Evolutionary conservation across 2,797 vertebrate genomes (phyloP).

Genomic region (Chelonia mydas): DNA sequence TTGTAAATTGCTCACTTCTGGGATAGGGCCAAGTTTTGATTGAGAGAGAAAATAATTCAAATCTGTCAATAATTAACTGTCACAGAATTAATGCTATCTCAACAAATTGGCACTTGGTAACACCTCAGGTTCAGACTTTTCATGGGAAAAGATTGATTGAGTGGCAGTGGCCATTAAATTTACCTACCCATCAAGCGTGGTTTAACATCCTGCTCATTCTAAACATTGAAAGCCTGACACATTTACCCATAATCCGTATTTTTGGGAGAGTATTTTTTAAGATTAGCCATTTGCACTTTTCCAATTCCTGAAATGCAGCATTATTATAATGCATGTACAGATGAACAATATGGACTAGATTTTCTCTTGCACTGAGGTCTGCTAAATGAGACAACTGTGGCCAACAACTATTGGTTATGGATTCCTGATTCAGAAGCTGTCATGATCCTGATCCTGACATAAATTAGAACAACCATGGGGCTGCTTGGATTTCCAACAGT

Average conservation of each 20-base stretch:
- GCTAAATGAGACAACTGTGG: background rate
- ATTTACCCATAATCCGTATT: slow-evolving; percentile 21
- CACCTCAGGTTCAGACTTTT: slow-evolving; percentile 69
- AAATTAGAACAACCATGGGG: background rate
- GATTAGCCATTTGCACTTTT: slow-evolving; percentile 50
- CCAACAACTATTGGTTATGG: background rate
- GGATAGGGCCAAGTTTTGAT: slow-evolving; percentile 74
- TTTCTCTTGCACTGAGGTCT: background rate
- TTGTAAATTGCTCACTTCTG: slow-evolving; percentile 73
- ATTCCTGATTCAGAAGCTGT: background rate
- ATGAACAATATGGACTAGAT: background rate
- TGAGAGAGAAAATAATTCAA: slow-evolving; percentile 78
- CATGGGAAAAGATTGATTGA: slow-evolving; percentile 66
- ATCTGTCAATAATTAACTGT: slow-evolving; percentile 81
- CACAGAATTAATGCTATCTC: slow-evolving; percentile 73
- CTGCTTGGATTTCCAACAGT: background rate
- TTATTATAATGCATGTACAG: background rate
- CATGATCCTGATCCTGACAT: background rate
- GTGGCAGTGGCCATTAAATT: slow-evolving; percentile 45
- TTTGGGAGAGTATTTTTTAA: background rate
- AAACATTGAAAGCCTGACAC: slow-evolving; percentile 7
- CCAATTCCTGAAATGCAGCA: background rate
- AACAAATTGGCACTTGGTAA: slow-evolving; percentile 74
- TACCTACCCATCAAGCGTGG: slow-evolving; percentile 17
- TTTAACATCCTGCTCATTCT: slow-evolving; percentile 51